These are phyloP conservation scores for Hycleus cichorii DNA, from an alignment of 1,140 invertebrate species.

Conservation along the genomic window DNA sequence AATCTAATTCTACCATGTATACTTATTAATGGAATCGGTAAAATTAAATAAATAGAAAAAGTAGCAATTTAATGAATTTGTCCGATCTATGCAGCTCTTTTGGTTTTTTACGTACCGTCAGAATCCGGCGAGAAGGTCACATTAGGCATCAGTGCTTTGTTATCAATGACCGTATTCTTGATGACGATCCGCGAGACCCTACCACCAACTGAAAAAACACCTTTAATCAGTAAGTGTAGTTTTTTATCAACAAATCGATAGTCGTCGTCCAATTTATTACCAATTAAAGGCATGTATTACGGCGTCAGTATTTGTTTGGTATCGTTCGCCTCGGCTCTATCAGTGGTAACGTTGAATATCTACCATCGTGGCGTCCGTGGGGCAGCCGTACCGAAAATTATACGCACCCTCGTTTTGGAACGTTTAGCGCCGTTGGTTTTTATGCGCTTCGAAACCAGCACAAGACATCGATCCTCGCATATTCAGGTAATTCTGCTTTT, in stretches of 20 bases:
- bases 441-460: constrained; percentile 49
- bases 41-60: constrained; percentile 6
- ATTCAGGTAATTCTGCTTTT: constrained; percentile 23
- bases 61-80: too few species aligned
- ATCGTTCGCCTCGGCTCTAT: constrained; percentile 79
- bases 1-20: constrained; percentile 85
- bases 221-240: constrained; percentile 72
- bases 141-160: constrained; percentile 77
- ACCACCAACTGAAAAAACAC: constrained; percentile 88
- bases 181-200: constrained; percentile 88
- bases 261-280: not conserved
- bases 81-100: constrained; percentile 54
- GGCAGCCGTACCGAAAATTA: constrained; percentile 59
- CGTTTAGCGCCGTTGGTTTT: constrained; percentile 57
- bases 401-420: constrained; percentile 62
- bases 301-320: constrained; percentile 87
- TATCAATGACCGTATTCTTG: constrained; percentile 89
- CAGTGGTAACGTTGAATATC: constrained; percentile 77
- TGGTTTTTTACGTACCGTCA: constrained; percentile 88
- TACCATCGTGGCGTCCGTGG: constrained; percentile 74
- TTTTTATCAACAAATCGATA: not conserved
- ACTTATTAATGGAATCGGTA: constrained; percentile 79
- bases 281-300: constrained; percentile 73
- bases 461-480: constrained; percentile 22
- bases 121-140: constrained; percentile 87